Evolutionary conservation across 2,888 invertebrate species (phyloP), one percentile per base, ranked within the genome.

Genomic region (Thelaira solivaga): DNA sequence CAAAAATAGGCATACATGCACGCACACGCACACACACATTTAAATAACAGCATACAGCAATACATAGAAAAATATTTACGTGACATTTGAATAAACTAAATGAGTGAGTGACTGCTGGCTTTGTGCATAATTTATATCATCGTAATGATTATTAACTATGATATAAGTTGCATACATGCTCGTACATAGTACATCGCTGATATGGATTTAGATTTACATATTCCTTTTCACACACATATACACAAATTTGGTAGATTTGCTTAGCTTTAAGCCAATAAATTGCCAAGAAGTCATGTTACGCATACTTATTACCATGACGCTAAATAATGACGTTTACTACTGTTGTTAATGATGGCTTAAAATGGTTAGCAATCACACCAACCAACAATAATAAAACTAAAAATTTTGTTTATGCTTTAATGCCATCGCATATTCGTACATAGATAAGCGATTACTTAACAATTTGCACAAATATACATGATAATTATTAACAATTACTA

Each of bases 391-490:
- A 57, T 65, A 61, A 59, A n/a, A n/a, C n/a, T n/a, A n/a, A n/a
- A n/a, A n/a, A n/a, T n/a, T n/a, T n/a, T n/a, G n/a, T 69, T 73
- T 78, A 65, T 74, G 69, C 64, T 74, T 74, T 68, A 45, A 59
- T 53, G 64, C 39, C 59, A 72, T 53, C 64, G 41, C 16, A 65
- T 65, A n/a, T n/a, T n/a, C n/a, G n/a, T n/a, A n/a, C 41, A 53
- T 4, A 59, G 59, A 59, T 64, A 59, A 65, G 39, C 74, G 71
- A 78, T 78, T 78, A 74, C 65, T 74, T 71, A 78, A 78, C 74
- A 74, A 74, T 78, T 78, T 78, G 74, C 74, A 78, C 73, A 78
- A 74, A 65, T 53, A 22, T 74, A 73, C 78, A 78, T 78, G 78
- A 78, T 74, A 65, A 74, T 74, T 74, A 61, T 78, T n/a, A 55